phyloP scores from a whole-genome alignment of 2,888 invertebrate species.

The Apodemia hepburni region DNA sequence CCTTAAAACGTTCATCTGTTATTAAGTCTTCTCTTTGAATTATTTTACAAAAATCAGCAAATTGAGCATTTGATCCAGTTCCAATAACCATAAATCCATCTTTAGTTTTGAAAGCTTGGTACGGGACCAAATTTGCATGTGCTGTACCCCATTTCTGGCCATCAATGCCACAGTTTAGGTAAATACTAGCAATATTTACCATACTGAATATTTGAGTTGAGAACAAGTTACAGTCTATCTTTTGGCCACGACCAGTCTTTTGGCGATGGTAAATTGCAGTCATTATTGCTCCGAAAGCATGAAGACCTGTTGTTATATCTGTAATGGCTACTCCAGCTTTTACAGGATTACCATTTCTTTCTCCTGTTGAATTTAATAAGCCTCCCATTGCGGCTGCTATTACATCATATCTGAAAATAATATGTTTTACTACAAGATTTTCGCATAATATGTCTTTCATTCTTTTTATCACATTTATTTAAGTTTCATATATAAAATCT shows the following conservation, averaged over 20 bases:
- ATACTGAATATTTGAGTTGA: slow-evolving; percentile 95
- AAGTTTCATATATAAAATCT: too few relatives aligned
- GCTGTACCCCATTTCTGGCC: slow-evolving; percentile 94
- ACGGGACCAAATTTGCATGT: slow-evolving; percentile 96
- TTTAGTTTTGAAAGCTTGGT: slow-evolving; percentile 92
- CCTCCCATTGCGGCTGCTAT: slow-evolving; percentile 97
- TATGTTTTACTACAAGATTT: background rate
- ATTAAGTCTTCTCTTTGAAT: slow-evolving; percentile 82
- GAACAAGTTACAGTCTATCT: slow-evolving; percentile 95
- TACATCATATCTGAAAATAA: slow-evolving; percentile 87
- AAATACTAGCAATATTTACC: slow-evolving; percentile 94
- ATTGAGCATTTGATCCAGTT: slow-evolving; percentile 92
- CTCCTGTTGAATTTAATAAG: slow-evolving; percentile 93
- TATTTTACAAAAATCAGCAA: slow-evolving; percentile 84
- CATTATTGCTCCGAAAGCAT: slow-evolving; percentile 96
- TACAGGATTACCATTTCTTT: slow-evolving; percentile 89
- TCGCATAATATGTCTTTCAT: background rate
- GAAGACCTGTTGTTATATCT: slow-evolving; percentile 95
- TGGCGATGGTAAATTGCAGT: slow-evolving; percentile 91
- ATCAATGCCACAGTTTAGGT: slow-evolving; percentile 91
- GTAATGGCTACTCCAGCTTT: slow-evolving; percentile 97
- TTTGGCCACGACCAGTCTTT: slow-evolving; percentile 91
- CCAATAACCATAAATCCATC: slow-evolving; percentile 94
- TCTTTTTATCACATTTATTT: too few relatives aligned
- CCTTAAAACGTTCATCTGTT: slow-evolving; percentile 82